Evolutionary conservation across 2,113 vertebrate species (phyloP).

Genomic region (Bos indicus): DNA sequence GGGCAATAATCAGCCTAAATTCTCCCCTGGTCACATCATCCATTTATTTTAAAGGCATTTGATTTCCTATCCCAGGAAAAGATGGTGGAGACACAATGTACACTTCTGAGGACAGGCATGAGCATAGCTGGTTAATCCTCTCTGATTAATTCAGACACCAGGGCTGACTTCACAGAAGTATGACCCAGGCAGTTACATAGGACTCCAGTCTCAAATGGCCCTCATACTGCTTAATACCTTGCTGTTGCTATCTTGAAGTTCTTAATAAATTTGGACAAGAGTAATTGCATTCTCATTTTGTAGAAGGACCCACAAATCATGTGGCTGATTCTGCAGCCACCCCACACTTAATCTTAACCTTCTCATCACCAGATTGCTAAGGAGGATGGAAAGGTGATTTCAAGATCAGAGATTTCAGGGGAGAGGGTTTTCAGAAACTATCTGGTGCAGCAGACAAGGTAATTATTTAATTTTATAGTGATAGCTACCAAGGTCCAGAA

Average conservation of each 20-base stretch:
- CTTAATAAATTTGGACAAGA: background rate
- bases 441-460: background rate
- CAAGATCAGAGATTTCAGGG: background rate
- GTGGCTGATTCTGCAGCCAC: background rate
- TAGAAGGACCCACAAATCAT: background rate
- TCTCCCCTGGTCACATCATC: background rate
- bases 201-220: background rate
- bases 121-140: background rate
- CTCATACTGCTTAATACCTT: background rate
- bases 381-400: background rate
- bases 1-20: background rate
- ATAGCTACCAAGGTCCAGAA: constrained; percentile 24
- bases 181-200: background rate
- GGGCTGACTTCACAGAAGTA: background rate
- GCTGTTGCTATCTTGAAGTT: background rate
- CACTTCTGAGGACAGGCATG: background rate
- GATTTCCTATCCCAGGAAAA: background rate
- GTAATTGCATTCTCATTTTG: background rate
- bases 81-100: background rate
- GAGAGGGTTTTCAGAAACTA: background rate
- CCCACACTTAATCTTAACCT: background rate
- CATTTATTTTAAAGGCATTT: background rate
- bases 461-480: constrained; percentile 51
- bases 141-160: background rate
- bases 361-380: background rate